Percentiles rank a stretch among this genome's conserved stretches.
phyloP scores from a whole-genome alignment of 2,888 invertebrate species.

The Mantis religiosa region DNA sequence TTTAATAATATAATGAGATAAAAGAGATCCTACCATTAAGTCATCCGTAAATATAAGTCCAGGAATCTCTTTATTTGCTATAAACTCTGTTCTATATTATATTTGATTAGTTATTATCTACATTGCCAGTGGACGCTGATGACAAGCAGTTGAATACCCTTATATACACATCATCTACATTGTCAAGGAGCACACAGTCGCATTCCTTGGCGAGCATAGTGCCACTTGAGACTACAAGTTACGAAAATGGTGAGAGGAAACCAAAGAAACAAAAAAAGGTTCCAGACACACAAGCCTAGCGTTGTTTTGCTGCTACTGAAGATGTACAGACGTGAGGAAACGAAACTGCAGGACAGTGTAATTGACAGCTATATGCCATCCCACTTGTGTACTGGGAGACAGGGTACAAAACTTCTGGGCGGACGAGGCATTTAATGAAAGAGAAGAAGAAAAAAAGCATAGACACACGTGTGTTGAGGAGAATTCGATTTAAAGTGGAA shows the following conservation, averaged over 20 bases:
- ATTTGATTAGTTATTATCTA: no score
- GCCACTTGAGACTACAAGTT: neutral
- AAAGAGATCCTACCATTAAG: no score
- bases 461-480: neutral
- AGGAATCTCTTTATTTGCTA: no score
- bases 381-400: neutral
- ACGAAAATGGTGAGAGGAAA: neutral
- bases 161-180: no score
- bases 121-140: no score
- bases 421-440: neutral
- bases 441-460: neutral
- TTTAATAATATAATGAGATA: no score
- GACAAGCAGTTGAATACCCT: no score
- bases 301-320: neutral
- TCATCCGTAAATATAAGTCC: no score
- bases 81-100: no score
- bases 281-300: neutral
- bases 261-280: neutral
- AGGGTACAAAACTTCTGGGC: neutral
- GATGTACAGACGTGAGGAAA: neutral
- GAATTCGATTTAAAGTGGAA: neutral
- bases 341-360: neutral
- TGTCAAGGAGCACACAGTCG: neutral
- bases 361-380: neutral
- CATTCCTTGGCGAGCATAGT: neutral